A percentile compares a stretch with the other conserved stretches of the same genome.
Evolutionary conservation across 2,888 invertebrate genomes (phyloP).

Genomic region (Volucella zonaria): DNA sequence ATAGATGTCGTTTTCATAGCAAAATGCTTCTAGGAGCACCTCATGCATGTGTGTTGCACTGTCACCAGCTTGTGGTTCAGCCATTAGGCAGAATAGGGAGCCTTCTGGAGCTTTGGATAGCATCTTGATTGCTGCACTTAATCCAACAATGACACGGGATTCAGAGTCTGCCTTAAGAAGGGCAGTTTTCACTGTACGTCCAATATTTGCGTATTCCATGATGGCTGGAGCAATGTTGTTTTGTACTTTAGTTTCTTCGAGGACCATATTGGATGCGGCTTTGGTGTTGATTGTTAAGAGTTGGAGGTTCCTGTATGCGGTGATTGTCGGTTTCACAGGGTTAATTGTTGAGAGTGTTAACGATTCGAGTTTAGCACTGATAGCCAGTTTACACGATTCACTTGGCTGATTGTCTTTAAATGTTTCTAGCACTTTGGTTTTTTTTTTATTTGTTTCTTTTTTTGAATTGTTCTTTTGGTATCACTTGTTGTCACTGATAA

Average conservation of each 20-base stretch:
- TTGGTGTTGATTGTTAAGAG: constrained; percentile 54
- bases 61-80: constrained; percentile 87
- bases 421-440: constrained; percentile 34
- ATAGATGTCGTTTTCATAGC: constrained; percentile 90
- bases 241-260: constrained; percentile 70
- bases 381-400: constrained; percentile 69
- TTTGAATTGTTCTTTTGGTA: constrained; percentile 3
- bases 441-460: constrained; percentile 14
- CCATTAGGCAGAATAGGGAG: constrained; percentile 87
- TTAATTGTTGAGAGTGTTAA: constrained; percentile 57
- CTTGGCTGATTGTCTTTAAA: constrained; percentile 57
- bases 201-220: constrained; percentile 80
- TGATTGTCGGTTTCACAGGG: constrained; percentile 71
- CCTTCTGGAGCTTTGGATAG: constrained; percentile 83
- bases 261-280: constrained; percentile 70
- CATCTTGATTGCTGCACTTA: constrained; percentile 81
- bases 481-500: constrained; percentile 70
- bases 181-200: constrained; percentile 80
- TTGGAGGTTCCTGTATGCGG: constrained; percentile 22
- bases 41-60: constrained; percentile 91
- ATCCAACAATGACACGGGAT: constrained; percentile 81
- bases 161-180: constrained; percentile 81
- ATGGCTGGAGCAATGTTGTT: constrained; percentile 49
- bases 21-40: constrained; percentile 90
- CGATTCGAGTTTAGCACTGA: constrained; percentile 59